Evolutionary conservation across 2,113 vertebrate species (phyloP), one percentile per base, ranked within the genome.

Genomic region (Leucosticte australis): DNA sequence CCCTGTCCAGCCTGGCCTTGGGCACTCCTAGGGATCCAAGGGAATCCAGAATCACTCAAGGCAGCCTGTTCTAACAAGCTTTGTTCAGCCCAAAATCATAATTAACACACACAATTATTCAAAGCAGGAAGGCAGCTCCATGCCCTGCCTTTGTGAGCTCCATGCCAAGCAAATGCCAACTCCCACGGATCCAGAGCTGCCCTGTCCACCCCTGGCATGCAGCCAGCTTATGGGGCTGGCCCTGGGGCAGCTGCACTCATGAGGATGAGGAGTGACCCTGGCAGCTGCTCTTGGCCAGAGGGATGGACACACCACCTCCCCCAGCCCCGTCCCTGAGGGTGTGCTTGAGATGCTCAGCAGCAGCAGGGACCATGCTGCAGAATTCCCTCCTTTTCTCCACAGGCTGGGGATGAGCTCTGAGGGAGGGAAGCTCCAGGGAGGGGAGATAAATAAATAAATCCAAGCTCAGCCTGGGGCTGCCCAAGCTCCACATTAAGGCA

Each of bases 191-290:
- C 42, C 39, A 13, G 5, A 50, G 60, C 33, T 76, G 67, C 67
- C 53, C 42, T 4, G 1, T 8, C 10, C 30, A 14, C 7, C 76
- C 87, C 3, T 7, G 16, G 67, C 3, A 2, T 0, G 1, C 68
- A 64, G 74, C 28, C 0, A 12, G 62, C 39, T 17, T 21, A 10
- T 10, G 12, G 70, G 56, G 20, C 2, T 68, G 85, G 15, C 57
- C 31, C 44, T 3, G 15, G 19, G 53, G 47, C 26, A 57, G 37
- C 88, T 21, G 22, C 42, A 27, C 26, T 44, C 70, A 4, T 3
- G 57, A 59, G 57, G 35, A 2, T 27, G 26, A 20, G 26, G 14
- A 60, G 55, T 12, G 55, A 59, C 33, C 39, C 53, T 31, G 62
- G 4, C 6, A 22, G 37, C 31, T 47, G 57, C 47, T 52, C 13